These are phyloP conservation scores for Burhinus oedicnemus DNA, from an alignment of 2,113 vertebrate species.

Conservation along the genomic window DNA sequence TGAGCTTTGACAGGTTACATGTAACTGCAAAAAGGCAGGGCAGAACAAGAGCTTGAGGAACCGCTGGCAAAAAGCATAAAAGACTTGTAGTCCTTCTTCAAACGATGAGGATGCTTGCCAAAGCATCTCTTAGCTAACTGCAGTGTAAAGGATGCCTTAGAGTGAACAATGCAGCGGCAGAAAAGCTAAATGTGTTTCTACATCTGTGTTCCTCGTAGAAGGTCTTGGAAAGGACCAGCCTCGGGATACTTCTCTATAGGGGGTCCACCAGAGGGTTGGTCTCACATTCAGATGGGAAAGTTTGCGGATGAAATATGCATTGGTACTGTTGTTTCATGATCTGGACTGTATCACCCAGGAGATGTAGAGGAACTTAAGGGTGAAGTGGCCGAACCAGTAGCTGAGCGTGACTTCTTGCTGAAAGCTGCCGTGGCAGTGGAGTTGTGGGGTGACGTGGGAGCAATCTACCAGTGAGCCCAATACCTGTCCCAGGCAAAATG, in stretches of 20 bases:
- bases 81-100: background rate
- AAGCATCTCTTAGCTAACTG: background rate
- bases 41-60: background rate
- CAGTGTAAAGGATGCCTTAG: background rate
- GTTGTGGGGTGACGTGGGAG: background rate
- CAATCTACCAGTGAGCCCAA: background rate
- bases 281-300: background rate
- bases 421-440: background rate
- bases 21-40: background rate
- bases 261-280: background rate
- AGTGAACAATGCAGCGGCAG: fast-evolving
- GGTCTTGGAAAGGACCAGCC: background rate
- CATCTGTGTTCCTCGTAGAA: background rate
- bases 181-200: background rate
- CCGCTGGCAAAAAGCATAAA: background rate
- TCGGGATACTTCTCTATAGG: background rate
- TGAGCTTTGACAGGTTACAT: background rate
- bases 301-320: fast-evolving
- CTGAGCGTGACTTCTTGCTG: background rate
- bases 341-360: background rate
- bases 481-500: too few relatives aligned
- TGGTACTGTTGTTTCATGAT: background rate
- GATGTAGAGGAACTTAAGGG: background rate
- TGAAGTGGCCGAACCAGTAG: background rate
- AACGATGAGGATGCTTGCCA: background rate